These are phyloP conservation scores for Darevskia nairensis DNA, from an alignment of 2,797 vertebrate species.

Conservation along the genomic window DNA sequence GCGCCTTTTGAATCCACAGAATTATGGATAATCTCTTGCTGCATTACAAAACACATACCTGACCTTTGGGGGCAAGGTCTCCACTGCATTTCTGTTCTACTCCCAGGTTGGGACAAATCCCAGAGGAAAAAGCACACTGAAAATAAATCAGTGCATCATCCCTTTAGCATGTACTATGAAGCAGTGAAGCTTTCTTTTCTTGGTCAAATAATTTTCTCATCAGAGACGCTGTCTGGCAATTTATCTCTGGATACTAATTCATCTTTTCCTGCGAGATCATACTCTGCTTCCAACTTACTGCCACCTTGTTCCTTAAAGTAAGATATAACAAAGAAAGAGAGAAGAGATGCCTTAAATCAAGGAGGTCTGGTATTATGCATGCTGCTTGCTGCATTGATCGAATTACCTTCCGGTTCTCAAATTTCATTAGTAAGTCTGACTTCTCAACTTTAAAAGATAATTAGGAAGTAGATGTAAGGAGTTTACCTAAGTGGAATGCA, in stretches of 20 bases:
- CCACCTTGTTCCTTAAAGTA: neutral
- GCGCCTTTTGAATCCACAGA: neutral
- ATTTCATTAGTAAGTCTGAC: slow-evolving; percentile 27
- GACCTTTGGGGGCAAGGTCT: neutral
- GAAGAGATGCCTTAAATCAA: neutral
- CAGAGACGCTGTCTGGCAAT: neutral
- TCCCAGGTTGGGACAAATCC: neutral
- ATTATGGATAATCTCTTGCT: neutral
- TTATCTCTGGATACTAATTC: slow-evolving; percentile 15
- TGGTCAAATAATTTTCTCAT: slow-evolving; percentile 28
- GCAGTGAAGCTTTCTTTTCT: neutral
- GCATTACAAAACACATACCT: neutral
- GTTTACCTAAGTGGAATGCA: slow-evolving; percentile 15
- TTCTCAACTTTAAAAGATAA: slow-evolving; percentile 28
- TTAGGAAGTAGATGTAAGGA: slow-evolving; percentile 20
- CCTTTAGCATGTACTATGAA: slow-evolving; percentile 6
- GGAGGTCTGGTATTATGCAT: slow-evolving; percentile 6
- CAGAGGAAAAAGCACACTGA: no score
- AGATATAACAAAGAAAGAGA: neutral
- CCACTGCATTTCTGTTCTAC: slow-evolving; percentile 14
- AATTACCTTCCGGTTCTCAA: slow-evolving; percentile 31
- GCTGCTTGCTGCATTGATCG: slow-evolving; percentile 22
- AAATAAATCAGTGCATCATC: neutral
- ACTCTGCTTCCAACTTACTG: neutral
- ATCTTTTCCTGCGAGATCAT: slow-evolving; percentile 1